Evolutionary conservation across 2,113 vertebrate genomes (phyloP), one percentile per base, ranked within the genome.

Genomic region (Osmerus mordax): DNA sequence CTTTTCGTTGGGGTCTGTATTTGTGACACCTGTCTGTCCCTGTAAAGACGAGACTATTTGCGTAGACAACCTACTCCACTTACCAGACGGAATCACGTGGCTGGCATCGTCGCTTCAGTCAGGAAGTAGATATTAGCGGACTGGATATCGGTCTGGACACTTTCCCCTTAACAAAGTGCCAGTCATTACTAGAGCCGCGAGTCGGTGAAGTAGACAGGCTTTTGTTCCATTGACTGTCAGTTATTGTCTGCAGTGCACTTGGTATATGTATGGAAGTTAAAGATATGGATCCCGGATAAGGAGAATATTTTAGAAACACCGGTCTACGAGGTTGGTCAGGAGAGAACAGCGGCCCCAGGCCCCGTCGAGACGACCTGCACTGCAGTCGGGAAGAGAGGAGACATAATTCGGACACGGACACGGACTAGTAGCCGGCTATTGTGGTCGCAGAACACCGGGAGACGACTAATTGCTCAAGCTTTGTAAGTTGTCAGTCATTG

Each of bases 261-360:
- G 4, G 13, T 2, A 36, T 13, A 54, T 15, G 4, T 13, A 1
- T 3, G 18, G 6, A 60, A 9, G 13, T n/a, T 51, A 1, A 13
- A 73, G 77, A 82, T 68, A 92, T 93, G 91, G 89, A 82, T 64
- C 88, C 92, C 2, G 91, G 92, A 28, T 93, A 82, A 86, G 63
- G 36, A 70, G 83, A 88, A 86, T 23, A 13, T 87, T 92, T 79
- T 64, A 82, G 87, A 89, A 88, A 79, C 73, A 64, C 81, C 72
- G 73, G 78, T 83, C 76, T 71, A 19, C 84, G 72, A 68, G 74
- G 71, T 69, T 84, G 83, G 73, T 61, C 56, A 74, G 81, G 60
- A 76, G 78, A 54, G 65, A 70, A 47, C 32, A 71, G 87, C 84
- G 86, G 89, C 87, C 87, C 83, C 72, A 70, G 78, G 85, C 82